Conservation (phyloP, 1,140 invertebrate species). For the Drosophila murphyi region DNA sequence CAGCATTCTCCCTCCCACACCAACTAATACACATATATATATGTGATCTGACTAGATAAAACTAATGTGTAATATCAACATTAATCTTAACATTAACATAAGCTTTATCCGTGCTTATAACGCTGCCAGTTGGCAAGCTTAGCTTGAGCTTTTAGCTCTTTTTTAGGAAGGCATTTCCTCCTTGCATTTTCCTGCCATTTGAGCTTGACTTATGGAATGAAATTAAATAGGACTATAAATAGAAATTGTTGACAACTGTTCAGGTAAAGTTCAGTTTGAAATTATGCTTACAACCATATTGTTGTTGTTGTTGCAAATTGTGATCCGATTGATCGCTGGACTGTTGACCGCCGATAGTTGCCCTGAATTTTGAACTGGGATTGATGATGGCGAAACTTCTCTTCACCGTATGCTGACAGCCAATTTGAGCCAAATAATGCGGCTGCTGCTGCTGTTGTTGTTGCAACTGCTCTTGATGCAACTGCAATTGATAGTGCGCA, state of each 20-base stretch:
- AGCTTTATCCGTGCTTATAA: no score
- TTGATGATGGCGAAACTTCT: slow-evolving; percentile 23
- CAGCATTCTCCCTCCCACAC: no score
- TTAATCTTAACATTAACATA: no score
- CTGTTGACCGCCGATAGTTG: slow-evolving; percentile 3
- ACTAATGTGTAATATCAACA: no score
- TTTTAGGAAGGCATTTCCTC: no score
- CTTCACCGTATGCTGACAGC: slow-evolving; percentile 65
- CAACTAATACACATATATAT: no score
- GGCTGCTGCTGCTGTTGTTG: slow-evolving; percentile 35
- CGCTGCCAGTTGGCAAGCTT: no score
- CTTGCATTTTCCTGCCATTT: no score
- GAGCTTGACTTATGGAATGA: no score
- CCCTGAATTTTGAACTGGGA: slow-evolving; percentile 29
- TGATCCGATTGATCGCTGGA: not conserved
- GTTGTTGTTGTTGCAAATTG: not conserved
- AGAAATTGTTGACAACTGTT: not conserved
- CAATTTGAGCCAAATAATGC: slow-evolving; percentile 75
- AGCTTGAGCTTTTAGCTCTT: no score
- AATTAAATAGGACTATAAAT: no score
- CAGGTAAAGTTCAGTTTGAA: not conserved
- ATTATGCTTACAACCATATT: slow-evolving; percentile 28
- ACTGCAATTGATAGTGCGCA: slow-evolving; percentile 15
- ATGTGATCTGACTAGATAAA: no score
- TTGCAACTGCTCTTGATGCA: slow-evolving; percentile 1